These are phyloP conservation scores for Sesia bembeciformis DNA, from an alignment of 2,888 invertebrate genomes.

Conservation along the genomic window DNA sequence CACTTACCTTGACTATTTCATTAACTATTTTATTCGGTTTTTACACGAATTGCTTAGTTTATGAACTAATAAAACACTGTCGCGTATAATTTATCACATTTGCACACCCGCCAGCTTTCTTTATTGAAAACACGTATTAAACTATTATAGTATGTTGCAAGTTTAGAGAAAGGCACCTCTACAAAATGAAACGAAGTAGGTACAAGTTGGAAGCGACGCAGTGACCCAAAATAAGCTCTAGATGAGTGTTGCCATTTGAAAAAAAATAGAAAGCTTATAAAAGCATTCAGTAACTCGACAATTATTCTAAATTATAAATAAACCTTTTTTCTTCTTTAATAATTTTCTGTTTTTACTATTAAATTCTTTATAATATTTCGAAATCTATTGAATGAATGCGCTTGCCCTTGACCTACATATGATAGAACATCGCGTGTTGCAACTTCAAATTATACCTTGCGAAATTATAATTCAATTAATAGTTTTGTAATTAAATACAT, in stretches of 20 bases:
- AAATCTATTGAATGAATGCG: not conserved
- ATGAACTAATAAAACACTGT: conserved; percentile 24
- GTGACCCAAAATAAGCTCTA: conserved; percentile 74
- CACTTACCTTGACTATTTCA: conserved; percentile 69
- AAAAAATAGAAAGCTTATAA: conserved; percentile 49
- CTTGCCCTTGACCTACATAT: conserved; percentile 51
- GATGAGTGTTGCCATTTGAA: conserved; percentile 52
- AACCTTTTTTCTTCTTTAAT: not conserved
- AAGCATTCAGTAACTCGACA: conserved; percentile 1
- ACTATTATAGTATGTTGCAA: conserved; percentile 65
- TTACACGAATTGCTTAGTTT: conserved; percentile 25
- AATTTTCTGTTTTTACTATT: not conserved
- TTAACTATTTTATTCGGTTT: conserved; percentile 46
- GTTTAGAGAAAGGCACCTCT: conserved; percentile 74
- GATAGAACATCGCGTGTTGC: conserved; percentile 12
- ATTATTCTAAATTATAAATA: not conserved
- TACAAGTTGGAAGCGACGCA: conserved; percentile 69
- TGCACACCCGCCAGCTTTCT: conserved; percentile 75
- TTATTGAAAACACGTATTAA: conserved; percentile 62
- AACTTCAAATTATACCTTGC: too few species aligned
- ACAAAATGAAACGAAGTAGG: conserved; percentile 65
- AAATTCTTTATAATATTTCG: not conserved
- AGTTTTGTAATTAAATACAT: too few species aligned
- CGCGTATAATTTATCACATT: conserved; percentile 41
- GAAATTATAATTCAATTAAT: too few species aligned